Evolutionary conservation across 2,797 vertebrate genomes (phyloP), one percentile per base, ranked within the genome.

Genomic region (Sebastes flavidus): DNA sequence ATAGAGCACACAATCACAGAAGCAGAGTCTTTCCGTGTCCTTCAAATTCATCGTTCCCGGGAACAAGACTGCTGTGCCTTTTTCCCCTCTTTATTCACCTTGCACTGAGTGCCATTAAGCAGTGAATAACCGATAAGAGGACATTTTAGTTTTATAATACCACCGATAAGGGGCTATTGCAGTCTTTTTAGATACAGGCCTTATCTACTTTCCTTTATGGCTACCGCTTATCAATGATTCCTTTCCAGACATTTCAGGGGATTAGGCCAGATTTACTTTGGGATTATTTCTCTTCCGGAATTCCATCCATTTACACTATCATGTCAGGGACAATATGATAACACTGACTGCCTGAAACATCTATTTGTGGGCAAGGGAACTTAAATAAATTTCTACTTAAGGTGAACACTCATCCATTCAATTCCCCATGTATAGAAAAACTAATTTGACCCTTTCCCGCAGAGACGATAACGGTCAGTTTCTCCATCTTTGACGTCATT

Each of bases 161-260:
- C 29, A 1, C 80, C 68, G 88, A 93, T 91, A 92, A 91, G 67
- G 11, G 85, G 56, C 70, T 62, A 76, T 79, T 80, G 66, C 61
- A 10, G 72, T 76, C 80, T 83, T 86, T 88, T 87, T 78, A 86
- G 88, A 87, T 74, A 83, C 74, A 80, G 55, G 67, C 68, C 82
- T 92, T 92, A 93, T 93, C 91, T 90, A 20, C 69, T 74, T 86
- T 78, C 78, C 80, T 91, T 88, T 89, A 86, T 86, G 84, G 83
- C 78, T 58, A 29, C 82, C 1, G 81, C 87, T 91, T 92, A 94
- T 92, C 91, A 84, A 72, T 65, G 84, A 87, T 91, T 88, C 71
- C 78, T 88, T 89, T 90, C 77, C 81, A 90, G 89, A 85, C 88
- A 81, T 91, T 92, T 84, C 58, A 87, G 81, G 60, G 89, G 91